A percentile compares a stretch with the other conserved stretches of the same genome.
Evolutionary conservation across 2,888 invertebrate species (phyloP).

Genomic region (Megamerina dolium): DNA sequence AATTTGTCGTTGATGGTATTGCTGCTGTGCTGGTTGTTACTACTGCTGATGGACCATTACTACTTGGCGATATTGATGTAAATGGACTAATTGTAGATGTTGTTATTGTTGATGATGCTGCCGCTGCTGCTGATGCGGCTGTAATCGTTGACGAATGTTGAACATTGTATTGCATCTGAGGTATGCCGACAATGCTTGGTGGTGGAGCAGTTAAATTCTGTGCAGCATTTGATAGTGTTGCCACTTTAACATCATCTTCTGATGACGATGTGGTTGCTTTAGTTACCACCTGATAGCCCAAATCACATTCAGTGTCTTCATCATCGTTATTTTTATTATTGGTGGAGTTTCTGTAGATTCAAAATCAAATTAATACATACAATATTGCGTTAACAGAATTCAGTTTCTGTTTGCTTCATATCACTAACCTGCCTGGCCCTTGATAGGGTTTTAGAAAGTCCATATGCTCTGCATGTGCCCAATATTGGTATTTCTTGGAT

Average conservation of each 20-base stretch:
- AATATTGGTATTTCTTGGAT: slow-evolving; percentile 48
- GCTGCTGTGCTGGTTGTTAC: slow-evolving; percentile 27
- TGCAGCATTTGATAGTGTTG: slow-evolving; percentile 22
- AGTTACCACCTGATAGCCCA: slow-evolving; percentile 43
- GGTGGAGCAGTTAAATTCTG: slow-evolving; percentile 15
- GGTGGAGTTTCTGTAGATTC: slow-evolving; percentile 20
- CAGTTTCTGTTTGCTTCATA: neutral
- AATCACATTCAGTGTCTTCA: slow-evolving; percentile 44
- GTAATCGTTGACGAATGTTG: slow-evolving; percentile 21
- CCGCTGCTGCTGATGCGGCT: slow-evolving; percentile 13
- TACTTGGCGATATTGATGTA: slow-evolving; percentile 14
- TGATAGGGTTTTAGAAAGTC: slow-evolving; percentile 47
- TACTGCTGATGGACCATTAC: slow-evolving; percentile 26
- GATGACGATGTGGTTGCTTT: slow-evolving; percentile 28
- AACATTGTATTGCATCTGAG: slow-evolving; percentile 7
- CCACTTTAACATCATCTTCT: slow-evolving; percentile 36
- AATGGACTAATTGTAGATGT: slow-evolving; percentile 20
- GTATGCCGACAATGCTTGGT: no score
- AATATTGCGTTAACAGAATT: neutral
- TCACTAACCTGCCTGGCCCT: slow-evolving; percentile 42
- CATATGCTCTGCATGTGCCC: slow-evolving; percentile 49
- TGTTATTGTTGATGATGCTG: neutral
- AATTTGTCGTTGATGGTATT: neutral
- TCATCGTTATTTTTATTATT: slow-evolving; percentile 35
- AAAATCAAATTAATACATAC: neutral